Evolutionary conservation across 2,113 vertebrate species (phyloP), one percentile per base, ranked within the genome.

Genomic region (Amblyopsis rosae): DNA sequence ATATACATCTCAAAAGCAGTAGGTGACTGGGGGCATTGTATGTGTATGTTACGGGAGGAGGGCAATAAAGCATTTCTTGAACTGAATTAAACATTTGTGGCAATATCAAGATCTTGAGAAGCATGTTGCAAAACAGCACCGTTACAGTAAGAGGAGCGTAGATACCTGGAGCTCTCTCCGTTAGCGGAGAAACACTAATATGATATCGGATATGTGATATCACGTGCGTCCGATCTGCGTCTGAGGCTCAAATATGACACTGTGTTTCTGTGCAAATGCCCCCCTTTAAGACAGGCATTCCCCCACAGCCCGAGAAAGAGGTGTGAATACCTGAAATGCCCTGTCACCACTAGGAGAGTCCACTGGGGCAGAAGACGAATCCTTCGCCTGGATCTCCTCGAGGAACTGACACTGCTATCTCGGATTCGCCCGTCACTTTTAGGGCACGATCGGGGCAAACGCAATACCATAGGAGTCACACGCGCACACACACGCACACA

Each of bases 251-350:
- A 26, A 26, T 26, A 26, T 26, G 26, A 26, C 26, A 26, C 26
- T 26, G 26, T 26, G 26, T 26, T 26, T 26, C 26, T 26, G 26
- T 26, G 35, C 6, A 41, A 41, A 41, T 41, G 7, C 1, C 47
- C 0, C 19, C 16, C 19, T 45, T 17, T 5, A 35, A 2, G 6
- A 33, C 57, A 55, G 75, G 57, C 69, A 65, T 69, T 75, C 80
- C 60, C 6, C 61, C 68, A 77, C 77, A 72, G 65, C 67, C 54
- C 76, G 72, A 83, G 73, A 77, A 65, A 19, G 55, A 62, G 72
- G 84, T 84, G 79, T 70, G 73, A 86, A 86, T 88, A 76, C 13
- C 72, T 82, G 68, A 46, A 76, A 47, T 56, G 48, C 12, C 47
- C 63, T 71, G 79, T 86, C 78, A 84, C 66, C 74, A 68, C 80